phyloP scores from a whole-genome alignment of 2,888 invertebrate genomes.

The Anticlea derivata region DNA sequence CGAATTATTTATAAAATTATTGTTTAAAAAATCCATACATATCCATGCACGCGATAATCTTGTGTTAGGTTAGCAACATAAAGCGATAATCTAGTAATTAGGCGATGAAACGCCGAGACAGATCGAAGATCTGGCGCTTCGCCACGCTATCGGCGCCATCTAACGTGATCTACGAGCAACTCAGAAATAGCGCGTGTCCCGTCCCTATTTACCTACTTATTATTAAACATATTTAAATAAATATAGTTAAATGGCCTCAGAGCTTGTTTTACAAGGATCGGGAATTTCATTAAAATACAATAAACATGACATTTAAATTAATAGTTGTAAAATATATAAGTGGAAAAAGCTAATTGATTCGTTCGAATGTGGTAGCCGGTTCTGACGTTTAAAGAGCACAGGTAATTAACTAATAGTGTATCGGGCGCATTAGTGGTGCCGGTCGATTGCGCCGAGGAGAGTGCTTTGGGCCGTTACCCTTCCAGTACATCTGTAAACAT shows the following conservation, averaged over 20 bases:
- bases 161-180: conserved; percentile 72
- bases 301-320: conserved; percentile 19
- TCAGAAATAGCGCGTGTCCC: conserved; percentile 51
- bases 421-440: conserved; percentile 67
- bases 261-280: conserved; percentile 15
- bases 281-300: conserved; percentile 23
- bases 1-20: too few species aligned
- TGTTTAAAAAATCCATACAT: conserved; percentile 6
- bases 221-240: conserved; percentile 16
- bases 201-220: conserved; percentile 33
- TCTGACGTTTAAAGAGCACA: conserved; percentile 53
- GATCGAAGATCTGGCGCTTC: conserved; percentile 72
- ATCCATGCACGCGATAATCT: conserved; percentile 31
- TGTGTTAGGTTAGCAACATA: conserved; percentile 47
- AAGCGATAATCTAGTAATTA: conserved; percentile 60
- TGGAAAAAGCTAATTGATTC: conserved; percentile 30
- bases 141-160: conserved; percentile 77
- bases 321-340: conserved; percentile 16
- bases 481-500: conserved; percentile 82
- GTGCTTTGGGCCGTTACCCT: conserved; percentile 74
- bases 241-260: not conserved
- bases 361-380: conserved; percentile 42
- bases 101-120: conserved; percentile 58
- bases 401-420: conserved; percentile 72
- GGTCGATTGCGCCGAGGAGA: conserved; percentile 71